A percentile compares a stretch with the other conserved stretches of the same genome.
Evolutionary conservation across 2,797 vertebrate genomes (phyloP).

Genomic region (Silurus lanzhouensis): DNA sequence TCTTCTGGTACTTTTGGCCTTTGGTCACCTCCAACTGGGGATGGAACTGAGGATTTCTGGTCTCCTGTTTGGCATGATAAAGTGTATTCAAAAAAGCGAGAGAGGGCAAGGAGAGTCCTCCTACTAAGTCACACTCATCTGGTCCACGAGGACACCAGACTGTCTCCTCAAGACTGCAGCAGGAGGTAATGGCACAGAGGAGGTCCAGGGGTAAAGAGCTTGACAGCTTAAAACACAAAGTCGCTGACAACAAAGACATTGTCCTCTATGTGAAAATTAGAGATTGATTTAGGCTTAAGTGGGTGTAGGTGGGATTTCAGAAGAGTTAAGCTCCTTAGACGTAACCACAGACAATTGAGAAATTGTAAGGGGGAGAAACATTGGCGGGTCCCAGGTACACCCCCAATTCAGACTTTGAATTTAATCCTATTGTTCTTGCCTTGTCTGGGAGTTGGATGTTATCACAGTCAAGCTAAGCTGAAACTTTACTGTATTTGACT

Average conservation of each 20-base stretch:
- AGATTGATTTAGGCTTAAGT: background rate
- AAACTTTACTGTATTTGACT: background rate
- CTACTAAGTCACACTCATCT: background rate
- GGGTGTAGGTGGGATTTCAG: background rate
- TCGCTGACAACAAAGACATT: background rate
- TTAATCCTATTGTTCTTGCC: background rate
- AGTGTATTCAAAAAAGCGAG: conserved; percentile 48
- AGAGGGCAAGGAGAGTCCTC: conserved; percentile 27
- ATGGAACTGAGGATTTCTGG: conserved; percentile 35
- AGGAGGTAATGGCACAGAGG: background rate
- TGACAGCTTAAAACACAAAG: background rate
- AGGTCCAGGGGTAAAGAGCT: background rate
- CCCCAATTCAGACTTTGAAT: background rate
- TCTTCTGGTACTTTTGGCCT: conserved; percentile 34
- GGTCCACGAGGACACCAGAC: background rate
- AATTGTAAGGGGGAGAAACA: background rate
- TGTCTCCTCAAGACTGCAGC: background rate
- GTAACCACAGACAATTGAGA: background rate
- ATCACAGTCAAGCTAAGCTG: background rate
- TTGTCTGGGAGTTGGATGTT: background rate
- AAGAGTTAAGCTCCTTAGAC: background rate
- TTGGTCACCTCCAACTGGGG: conserved; percentile 48
- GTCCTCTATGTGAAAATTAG: background rate
- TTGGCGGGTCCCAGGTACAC: background rate
- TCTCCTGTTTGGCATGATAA: conserved; percentile 60